Evolutionary conservation across 2,113 vertebrate genomes (phyloP).

Genomic region (Menura novaehollandiae): DNA sequence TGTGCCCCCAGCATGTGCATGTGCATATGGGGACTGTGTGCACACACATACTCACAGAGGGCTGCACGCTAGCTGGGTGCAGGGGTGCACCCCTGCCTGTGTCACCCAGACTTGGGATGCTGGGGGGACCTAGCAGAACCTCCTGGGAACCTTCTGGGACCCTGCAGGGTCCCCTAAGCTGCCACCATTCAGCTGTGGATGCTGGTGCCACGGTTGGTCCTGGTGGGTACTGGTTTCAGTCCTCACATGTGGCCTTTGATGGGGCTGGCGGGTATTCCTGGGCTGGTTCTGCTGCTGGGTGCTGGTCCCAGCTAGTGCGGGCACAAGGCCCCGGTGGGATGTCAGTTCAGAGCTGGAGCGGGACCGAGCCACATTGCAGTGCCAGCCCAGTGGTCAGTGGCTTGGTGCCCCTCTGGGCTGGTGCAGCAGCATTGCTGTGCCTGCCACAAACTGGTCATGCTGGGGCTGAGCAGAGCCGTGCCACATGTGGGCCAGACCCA

Average conservation of each 20-base stretch:
- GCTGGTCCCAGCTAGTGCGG: background rate
- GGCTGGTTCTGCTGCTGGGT: too few species aligned
- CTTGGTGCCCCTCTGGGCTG: too few species aligned
- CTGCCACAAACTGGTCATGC: background rate
- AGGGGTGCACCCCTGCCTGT: accelerated
- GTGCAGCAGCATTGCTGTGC: too few species aligned
- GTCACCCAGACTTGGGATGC: too few species aligned
- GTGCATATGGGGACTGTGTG: background rate
- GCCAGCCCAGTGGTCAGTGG: too few species aligned
- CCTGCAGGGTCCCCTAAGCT: background rate
- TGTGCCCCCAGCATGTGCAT: background rate
- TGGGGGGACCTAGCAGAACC: background rate
- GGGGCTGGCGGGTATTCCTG: background rate
- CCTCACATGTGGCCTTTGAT: too few species aligned
- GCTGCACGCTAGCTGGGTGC: accelerated
- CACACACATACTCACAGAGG: background rate
- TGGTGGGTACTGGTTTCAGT: too few species aligned
- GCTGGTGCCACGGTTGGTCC: background rate
- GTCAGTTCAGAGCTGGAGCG: background rate
- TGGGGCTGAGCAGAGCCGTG: background rate
- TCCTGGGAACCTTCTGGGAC: background rate
- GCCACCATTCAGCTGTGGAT: background rate
- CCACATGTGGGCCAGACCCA: background rate
- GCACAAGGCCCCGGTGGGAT: background rate
- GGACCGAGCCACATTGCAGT: background rate